A percentile compares a stretch with the other conserved stretches of the same genome.
Evolutionary conservation across 1,140 invertebrate genomes (phyloP).

Genomic region (Rhopalosiphum maidis): DNA sequence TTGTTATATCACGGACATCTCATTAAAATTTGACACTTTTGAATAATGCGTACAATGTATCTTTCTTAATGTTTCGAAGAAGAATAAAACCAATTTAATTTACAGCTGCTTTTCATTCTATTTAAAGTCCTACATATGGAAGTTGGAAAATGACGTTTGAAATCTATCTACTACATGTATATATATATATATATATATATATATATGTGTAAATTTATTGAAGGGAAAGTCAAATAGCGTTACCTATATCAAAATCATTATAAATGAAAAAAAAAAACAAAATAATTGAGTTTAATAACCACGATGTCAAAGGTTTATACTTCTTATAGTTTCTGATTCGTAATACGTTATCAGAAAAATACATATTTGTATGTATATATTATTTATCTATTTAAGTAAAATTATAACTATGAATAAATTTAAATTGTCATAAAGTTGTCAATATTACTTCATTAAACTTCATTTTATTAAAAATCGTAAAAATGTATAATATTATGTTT

Average conservation of each 20-base stretch:
- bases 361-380: background rate
- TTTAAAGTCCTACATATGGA: background rate
- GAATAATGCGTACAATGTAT: background rate
- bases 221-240: background rate
- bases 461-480: background rate
- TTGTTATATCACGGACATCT: background rate
- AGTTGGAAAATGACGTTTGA: background rate
- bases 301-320: background rate
- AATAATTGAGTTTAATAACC: background rate
- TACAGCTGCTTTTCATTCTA: background rate
- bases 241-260: background rate
- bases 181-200: no score
- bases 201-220: background rate
- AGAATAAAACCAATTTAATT: background rate
- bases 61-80: background rate
- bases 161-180: background rate
- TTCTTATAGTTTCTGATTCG: background rate
- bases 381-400: background rate
- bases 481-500: background rate
- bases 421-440: background rate
- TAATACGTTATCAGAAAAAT: background rate
- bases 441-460: background rate
- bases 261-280: background rate
- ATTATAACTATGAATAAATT: background rate
- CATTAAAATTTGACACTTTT: background rate